Percentiles rank a stretch among this genome's conserved stretches.
Conservation (phyloP, 2,797 vertebrate genomes). For the Eleutherodactylus coqui region DNA sequence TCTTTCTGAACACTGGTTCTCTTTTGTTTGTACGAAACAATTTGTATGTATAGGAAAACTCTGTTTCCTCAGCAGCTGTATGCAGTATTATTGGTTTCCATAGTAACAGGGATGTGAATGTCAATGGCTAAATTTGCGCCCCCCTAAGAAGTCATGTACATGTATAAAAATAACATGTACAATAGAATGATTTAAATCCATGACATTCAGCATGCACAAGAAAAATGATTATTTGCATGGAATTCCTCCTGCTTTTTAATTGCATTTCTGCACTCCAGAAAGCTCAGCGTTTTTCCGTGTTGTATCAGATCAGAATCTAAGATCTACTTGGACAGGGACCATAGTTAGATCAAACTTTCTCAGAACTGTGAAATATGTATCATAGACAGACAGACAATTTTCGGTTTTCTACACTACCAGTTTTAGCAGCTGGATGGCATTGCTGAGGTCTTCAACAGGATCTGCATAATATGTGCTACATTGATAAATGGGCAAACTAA, state of each 20-base stretch:
- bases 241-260: background rate
- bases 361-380: background rate
- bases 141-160: background rate
- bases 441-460: background rate
- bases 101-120: background rate
- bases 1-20: background rate
- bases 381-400: background rate
- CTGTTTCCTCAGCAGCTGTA: background rate
- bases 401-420: background rate
- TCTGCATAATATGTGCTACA: background rate
- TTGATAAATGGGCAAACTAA: too few species aligned
- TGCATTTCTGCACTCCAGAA: background rate
- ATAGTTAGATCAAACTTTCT: too few species aligned
- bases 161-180: background rate
- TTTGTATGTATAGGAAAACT: constrained; percentile 16
- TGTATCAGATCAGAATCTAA: too few species aligned
- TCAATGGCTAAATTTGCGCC: background rate
- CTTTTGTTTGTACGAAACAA: constrained; percentile 22
- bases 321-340: too few species aligned
- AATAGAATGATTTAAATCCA: background rate
- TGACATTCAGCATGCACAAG: background rate
- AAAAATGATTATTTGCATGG: background rate
- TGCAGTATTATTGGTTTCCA: constrained; percentile 4
- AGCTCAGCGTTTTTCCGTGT: background rate
- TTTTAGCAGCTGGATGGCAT: background rate